A percentile compares a stretch with the other conserved stretches of the same genome.
Conservation (phyloP, 2,888 invertebrate genomes). For the Lamellibrachia columna region DNA sequence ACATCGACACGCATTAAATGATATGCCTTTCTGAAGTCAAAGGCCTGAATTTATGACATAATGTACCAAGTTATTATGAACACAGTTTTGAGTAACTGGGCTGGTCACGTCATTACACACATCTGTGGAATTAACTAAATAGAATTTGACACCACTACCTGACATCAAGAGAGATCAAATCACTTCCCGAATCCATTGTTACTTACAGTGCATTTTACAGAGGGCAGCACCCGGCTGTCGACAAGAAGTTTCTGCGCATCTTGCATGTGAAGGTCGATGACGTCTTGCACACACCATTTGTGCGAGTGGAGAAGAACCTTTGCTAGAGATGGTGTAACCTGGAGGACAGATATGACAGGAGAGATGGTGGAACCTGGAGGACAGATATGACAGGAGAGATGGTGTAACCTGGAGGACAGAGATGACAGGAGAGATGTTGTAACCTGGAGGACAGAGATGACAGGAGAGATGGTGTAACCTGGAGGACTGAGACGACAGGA, state of each 20-base stretch:
- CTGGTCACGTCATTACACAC: background rate
- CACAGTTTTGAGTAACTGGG: background rate
- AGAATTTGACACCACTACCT: background rate
- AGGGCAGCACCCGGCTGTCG: slow-evolving; percentile 49
- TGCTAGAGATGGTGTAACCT: slow-evolving; percentile 77
- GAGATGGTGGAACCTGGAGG: too few relatives aligned
- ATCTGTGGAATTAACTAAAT: background rate
- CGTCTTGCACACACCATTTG: slow-evolving; percentile 87
- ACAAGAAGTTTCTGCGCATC: slow-evolving; percentile 68
- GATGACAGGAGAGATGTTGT: too few relatives aligned
- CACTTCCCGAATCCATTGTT: slow-evolving; percentile 36
- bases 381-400: too few relatives aligned
- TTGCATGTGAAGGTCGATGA: slow-evolving; percentile 79
- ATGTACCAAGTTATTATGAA: background rate
- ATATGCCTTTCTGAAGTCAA: too few relatives aligned
- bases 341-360: too few relatives aligned
- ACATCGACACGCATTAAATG: background rate
- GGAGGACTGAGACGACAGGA: too few relatives aligned
- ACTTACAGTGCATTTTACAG: slow-evolving; percentile 1
- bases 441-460: too few relatives aligned
- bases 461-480: too few relatives aligned
- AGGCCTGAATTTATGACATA: background rate
- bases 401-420: too few relatives aligned
- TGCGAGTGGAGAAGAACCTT: slow-evolving; percentile 91
- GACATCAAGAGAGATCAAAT: background rate